Conservation (phyloP, 2,797 vertebrate species). For the Cichlasoma orientale region DNA sequence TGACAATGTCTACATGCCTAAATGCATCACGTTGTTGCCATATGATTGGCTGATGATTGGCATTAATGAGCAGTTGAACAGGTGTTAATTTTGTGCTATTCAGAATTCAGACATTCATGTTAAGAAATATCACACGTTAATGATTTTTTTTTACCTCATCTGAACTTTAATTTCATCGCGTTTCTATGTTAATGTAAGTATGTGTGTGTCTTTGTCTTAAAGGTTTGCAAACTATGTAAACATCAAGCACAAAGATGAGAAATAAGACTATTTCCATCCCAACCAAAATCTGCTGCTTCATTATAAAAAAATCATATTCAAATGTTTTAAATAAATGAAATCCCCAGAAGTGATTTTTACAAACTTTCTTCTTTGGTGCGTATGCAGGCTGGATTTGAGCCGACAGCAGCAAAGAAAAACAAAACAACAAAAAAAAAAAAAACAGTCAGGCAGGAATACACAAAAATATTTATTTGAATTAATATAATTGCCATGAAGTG, state of each 20-base stretch:
- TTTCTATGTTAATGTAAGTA: neutral
- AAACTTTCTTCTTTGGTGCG: neutral
- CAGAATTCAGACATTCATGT: too few species aligned
- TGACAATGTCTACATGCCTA: neutral
- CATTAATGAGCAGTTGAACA: neutral
- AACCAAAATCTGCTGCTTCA: neutral
- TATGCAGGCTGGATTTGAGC: neutral
- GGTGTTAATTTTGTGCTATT: too few species aligned
- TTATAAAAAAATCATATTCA: neutral
- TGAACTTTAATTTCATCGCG: neutral
- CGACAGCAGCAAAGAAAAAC: neutral
- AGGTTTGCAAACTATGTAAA: neutral
- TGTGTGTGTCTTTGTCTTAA: neutral
- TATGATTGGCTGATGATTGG: neutral
- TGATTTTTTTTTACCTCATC: neutral
- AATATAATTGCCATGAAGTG: neutral
- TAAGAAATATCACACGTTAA: neutral
- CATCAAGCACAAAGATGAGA: neutral
- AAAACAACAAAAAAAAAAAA: too few species aligned
- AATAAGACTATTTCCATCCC: neutral
- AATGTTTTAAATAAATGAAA: neutral
- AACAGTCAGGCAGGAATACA: neutral
- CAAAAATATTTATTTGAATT: conserved; percentile 32
- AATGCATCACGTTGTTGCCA: neutral
- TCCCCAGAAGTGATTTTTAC: neutral